These are phyloP conservation scores for Anarrhichthys ocellatus DNA, from an alignment of 2,113 vertebrate species.

Conservation along the genomic window DNA sequence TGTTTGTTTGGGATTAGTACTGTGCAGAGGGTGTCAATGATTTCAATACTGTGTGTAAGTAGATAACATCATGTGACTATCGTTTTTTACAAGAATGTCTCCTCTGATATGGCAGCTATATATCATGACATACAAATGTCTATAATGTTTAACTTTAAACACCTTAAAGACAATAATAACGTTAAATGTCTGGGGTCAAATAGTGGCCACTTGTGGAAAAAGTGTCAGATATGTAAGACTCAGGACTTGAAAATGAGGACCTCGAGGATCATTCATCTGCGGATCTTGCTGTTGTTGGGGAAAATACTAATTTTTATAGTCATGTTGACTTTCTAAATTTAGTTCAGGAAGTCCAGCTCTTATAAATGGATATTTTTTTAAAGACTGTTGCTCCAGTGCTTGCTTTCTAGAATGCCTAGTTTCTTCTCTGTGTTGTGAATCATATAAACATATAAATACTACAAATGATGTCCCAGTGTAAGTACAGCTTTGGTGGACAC, in stretches of 20 bases:
- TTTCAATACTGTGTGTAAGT: too few species aligned
- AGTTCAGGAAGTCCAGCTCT: conserved; percentile 1
- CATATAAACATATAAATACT: not conserved
- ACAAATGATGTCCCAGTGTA: not conserved
- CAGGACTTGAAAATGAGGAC: not conserved
- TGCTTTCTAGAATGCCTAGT: not conserved
- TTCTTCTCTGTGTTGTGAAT: not conserved
- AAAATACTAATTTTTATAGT: too few species aligned
- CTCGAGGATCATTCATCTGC: too few species aligned
- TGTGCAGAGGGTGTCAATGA: too few species aligned
- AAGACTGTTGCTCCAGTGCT: not conserved
- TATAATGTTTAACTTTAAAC: not conserved
- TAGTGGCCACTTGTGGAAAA: not conserved
- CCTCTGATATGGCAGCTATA: not conserved
- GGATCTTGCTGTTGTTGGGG: too few species aligned
- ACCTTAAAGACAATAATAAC: conserved; percentile 1
- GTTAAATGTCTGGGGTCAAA: not conserved
- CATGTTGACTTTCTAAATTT: not conserved
- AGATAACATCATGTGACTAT: not conserved
- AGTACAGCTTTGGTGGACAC: not conserved
- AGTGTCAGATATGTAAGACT: not conserved
- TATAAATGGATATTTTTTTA: not conserved
- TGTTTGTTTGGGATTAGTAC: not conserved
- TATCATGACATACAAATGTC: not conserved
- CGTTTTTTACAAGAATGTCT: not conserved